Evolutionary conservation across 2,888 invertebrate genomes (phyloP), one percentile per base, ranked within the genome.

Genomic region (Taenaris catops): DNA sequence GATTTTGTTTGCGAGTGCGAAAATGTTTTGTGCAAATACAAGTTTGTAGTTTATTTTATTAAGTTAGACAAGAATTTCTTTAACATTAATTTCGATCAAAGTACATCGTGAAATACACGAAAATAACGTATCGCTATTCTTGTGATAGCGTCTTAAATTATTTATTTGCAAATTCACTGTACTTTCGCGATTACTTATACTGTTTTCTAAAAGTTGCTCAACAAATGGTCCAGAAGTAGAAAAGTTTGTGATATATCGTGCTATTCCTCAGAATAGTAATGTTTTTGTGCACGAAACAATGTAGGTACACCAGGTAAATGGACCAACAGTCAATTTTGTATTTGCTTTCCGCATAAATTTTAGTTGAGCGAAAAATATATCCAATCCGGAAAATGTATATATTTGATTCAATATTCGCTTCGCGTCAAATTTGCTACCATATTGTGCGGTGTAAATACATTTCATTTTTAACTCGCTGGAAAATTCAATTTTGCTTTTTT

Each of bases 111-210:
- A n/a, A n/a, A n/a, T n/a, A n/a, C n/a, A n/a, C n/a, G n/a, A n/a
- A n/a, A n/a, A n/a, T n/a, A n/a, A n/a, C n/a, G n/a, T n/a, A n/a
- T 32, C 69, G 19, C 18, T 51, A 67, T 67, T 73, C 65, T 76
- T 78, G 74, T 79, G 74, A 78, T 75, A 76, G 66, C 58, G 59
- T 58, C 55, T 69, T 62, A 56, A 55, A 31, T 24, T 26, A 23
- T 34, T 37, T 40, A 34, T 41, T 41, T 38, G 31, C 26, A 32
- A 29, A 37, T 33, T 36, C 26, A 33, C 25, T 23, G 25, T 37
- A 41, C 31, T 27, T 34, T 25, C 34, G 21, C 17, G 20, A 41
- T 38, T 41, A 44, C 37, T 34, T 37, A 40, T 32, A 34, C 37
- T 44, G 41, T 44, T 44, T 44, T 44, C 41, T 26, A 34, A 44